These are phyloP conservation scores for Cromileptes altivelis DNA, from an alignment of 2,113 vertebrate species.

Conservation along the genomic window DNA sequence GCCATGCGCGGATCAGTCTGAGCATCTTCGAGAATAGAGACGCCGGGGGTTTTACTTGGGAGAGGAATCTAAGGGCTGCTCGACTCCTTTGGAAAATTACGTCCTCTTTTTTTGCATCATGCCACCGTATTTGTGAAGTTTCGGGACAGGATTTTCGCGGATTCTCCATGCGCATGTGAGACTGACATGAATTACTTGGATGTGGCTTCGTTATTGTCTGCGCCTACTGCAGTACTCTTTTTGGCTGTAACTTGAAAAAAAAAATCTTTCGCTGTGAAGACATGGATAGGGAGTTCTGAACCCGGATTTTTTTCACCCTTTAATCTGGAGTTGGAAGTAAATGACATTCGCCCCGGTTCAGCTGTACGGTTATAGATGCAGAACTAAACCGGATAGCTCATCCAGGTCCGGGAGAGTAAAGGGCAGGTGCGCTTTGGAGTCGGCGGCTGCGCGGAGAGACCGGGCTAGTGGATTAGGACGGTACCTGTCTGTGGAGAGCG, in stretches of 20 bases:
- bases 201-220: conserved; percentile 62
- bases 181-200: conserved; percentile 76
- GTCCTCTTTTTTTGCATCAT: conserved; percentile 42
- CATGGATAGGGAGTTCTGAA: conserved; percentile 56
- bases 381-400: conserved; percentile 63
- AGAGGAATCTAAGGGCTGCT: conserved; percentile 48
- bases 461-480: conserved; percentile 77
- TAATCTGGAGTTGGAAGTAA: conserved; percentile 64
- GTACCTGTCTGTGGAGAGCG: conserved; percentile 77
- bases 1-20: conserved; percentile 65
- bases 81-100: conserved; percentile 60
- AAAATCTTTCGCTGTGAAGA: conserved; percentile 32
- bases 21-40: conserved; percentile 56
- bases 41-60: conserved; percentile 27
- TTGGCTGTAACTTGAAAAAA: conserved; percentile 69
- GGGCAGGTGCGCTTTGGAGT: conserved; percentile 75
- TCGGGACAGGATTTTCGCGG: conserved; percentile 36
- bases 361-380: conserved; percentile 47
- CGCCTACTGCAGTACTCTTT: conserved; percentile 68
- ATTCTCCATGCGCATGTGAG: conserved; percentile 38
- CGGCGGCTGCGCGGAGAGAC: conserved; percentile 74
- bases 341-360: conserved; percentile 64
- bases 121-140: conserved; percentile 46
- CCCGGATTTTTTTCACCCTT: conserved; percentile 22
- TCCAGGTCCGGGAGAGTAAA: conserved; percentile 69